Evolutionary conservation across 2,888 invertebrate species (phyloP).

Genomic region (Sceliomorpha sp.): DNA sequence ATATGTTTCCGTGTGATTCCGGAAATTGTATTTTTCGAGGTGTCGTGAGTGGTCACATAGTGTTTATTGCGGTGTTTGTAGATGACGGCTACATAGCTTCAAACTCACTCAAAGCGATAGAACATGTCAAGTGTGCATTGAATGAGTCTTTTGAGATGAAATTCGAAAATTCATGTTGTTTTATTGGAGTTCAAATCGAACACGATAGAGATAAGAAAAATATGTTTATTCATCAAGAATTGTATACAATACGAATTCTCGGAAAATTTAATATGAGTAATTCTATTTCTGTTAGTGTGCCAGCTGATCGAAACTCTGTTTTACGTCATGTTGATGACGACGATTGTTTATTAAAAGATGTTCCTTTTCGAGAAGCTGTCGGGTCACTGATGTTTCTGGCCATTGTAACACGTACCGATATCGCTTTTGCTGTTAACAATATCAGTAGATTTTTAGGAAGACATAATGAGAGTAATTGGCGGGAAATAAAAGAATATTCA

Average conservation of each 20-base stretch:
- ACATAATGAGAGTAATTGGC: constrained; percentile 45
- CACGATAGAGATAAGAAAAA: constrained; percentile 13
- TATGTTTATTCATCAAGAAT: constrained; percentile 36
- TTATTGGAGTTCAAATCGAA: constrained; percentile 39
- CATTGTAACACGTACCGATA: constrained; percentile 46
- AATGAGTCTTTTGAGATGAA: constrained; percentile 21
- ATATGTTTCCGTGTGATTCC: constrained; percentile 11
- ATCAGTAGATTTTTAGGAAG: constrained; percentile 41
- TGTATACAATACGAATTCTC: constrained; percentile 20
- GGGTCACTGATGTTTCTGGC: constrained; percentile 38
- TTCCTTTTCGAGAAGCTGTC: constrained; percentile 26
- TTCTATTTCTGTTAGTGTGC: constrained; percentile 14
- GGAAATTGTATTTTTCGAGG: constrained; percentile 33
- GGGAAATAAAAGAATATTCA: constrained; percentile 53
- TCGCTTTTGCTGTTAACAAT: constrained; percentile 51
- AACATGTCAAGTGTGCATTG: constrained; percentile 13
- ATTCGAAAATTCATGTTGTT: not conserved
- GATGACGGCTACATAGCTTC: constrained; percentile 27
- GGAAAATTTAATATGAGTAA: constrained; percentile 44
- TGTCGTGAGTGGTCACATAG: constrained; percentile 1
- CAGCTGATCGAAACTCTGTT: constrained; percentile 28
- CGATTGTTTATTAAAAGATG: not conserved
- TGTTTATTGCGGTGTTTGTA: constrained; percentile 29
- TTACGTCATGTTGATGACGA: not conserved
- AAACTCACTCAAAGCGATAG: constrained; percentile 16